These are phyloP conservation scores for Ctenochaetus hawaiiensis DNA, from an alignment of 2,797 vertebrate species.

Conservation along the genomic window DNA sequence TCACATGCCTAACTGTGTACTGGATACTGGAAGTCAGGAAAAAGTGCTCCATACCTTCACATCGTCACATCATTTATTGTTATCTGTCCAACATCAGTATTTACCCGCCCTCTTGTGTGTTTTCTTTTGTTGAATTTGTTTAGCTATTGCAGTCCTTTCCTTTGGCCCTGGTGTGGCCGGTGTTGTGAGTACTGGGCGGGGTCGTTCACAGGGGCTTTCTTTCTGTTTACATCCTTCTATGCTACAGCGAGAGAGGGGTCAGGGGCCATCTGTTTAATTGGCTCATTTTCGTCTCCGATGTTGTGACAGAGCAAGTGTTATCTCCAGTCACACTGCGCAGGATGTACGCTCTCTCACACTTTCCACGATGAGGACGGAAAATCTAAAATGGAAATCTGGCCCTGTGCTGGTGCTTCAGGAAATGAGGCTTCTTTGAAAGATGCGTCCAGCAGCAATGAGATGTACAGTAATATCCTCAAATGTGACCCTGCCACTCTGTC, in stretches of 20 bases:
- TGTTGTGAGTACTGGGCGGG: slow-evolving; percentile 61
- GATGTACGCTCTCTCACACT: slow-evolving; percentile 58
- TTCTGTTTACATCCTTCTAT: slow-evolving; percentile 70
- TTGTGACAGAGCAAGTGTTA: slow-evolving; percentile 76
- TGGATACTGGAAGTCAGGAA: not conserved
- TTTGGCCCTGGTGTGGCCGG: slow-evolving; percentile 26
- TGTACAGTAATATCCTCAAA: slow-evolving; percentile 36
- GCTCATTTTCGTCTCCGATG: slow-evolving; percentile 59
- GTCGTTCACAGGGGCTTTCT: slow-evolving; percentile 47
- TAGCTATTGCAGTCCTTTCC: slow-evolving; percentile 47
- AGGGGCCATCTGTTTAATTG: slow-evolving; percentile 73
- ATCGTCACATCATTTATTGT: slow-evolving; percentile 30
- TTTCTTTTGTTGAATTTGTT: slow-evolving; percentile 68
- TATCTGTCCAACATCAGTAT: slow-evolving; percentile 36
- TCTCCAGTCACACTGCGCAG: slow-evolving; percentile 64
- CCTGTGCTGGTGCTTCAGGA: slow-evolving; percentile 57
- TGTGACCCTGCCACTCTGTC: slow-evolving; percentile 49
- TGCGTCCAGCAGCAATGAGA: slow-evolving; percentile 51
- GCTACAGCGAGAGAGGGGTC: slow-evolving; percentile 49
- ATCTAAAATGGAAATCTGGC: slow-evolving; percentile 74
- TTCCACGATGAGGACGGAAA: slow-evolving; percentile 71
- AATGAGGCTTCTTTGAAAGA: slow-evolving; percentile 64
- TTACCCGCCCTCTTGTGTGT: slow-evolving; percentile 23
- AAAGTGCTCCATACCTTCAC: not conserved
- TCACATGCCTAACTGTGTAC: slow-evolving; percentile 5